Evolutionary conservation across 2,797 vertebrate genomes (phyloP), one percentile per base, ranked within the genome.

Genomic region (Glossophaga mutica): DNA sequence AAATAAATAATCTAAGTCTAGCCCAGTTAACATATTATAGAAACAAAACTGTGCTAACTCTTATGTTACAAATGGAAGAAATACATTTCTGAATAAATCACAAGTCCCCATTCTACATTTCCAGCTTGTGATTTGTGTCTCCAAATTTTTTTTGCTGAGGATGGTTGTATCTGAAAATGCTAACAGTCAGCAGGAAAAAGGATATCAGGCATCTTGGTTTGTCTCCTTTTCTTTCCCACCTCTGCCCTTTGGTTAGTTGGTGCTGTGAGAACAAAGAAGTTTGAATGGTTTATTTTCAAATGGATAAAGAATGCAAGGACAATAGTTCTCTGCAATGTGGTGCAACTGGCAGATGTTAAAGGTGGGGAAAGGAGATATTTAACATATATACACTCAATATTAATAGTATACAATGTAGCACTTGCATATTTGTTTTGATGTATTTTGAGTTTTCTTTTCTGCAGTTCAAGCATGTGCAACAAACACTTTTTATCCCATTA

Each of bases 391-490:
- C 6, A 68, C 12, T 90, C 42, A 44, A 90, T 73, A 92, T 39
- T 59, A 59, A 65, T 34, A 90, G 37, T 68, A 77, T 39, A 79
- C 6, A 87, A 46, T 22, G 86, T 89, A 96, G 52, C 39, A 89
- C 87, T 62, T 76, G 26, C 74, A 44, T 52, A 22, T 83, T 96
- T 92, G 39, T 88, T 95, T 94, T 95, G 78, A 48, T 76, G 57
- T 84, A 48, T 88, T 77, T 73, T 90, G n/a, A 50, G 11, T 95
- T 96, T 97, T 91, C 85, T 37, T 96, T 94, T 86, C 55, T 78
- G 9, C 16, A 62, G 34, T 62, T 88, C 78, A 94, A 96, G 29
- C 18, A 62, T 48, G 34, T 76, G 24, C 57, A 91, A 8, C n/a
- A 74, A 92, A 87, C 70, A 44, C 37, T 44, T 95, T 94, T 87